phyloP scores from a whole-genome alignment of 2,888 invertebrate genomes.

The Falcaria lacertinaria region DNA sequence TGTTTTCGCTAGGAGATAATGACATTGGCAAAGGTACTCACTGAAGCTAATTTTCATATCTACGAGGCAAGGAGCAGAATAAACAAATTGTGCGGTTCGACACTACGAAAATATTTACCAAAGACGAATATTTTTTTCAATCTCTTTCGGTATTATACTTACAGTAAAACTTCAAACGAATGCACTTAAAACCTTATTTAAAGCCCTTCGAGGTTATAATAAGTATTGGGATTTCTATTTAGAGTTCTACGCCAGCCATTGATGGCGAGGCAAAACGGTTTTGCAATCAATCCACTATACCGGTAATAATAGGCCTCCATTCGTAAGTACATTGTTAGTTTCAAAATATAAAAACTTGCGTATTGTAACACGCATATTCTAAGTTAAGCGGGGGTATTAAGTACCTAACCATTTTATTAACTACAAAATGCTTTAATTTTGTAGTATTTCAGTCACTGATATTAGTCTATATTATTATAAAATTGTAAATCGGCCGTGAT shows the following conservation, averaged over 20 bases:
- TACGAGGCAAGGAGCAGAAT: constrained; percentile 5
- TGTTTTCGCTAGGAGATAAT: constrained; percentile 4
- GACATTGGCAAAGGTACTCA: constrained; percentile 6
- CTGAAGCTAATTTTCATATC: constrained; percentile 22
- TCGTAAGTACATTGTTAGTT: too few species aligned
- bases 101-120: not conserved
- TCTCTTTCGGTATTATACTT: not conserved
- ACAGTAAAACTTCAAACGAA: not conserved
- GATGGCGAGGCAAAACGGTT: not conserved
- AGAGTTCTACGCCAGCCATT: not conserved
- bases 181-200: not conserved
- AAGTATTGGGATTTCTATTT: not conserved
- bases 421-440: too few species aligned
- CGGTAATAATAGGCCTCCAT: too few species aligned
- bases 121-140: not conserved
- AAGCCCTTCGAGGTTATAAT: not conserved
- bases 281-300: not conserved
- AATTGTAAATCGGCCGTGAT: too few species aligned
- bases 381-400: too few species aligned
- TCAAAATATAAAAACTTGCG: too few species aligned
- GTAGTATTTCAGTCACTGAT: too few species aligned
- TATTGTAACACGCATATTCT: too few species aligned
- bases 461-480: too few species aligned
- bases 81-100: not conserved
- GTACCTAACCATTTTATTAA: too few species aligned